phyloP scores from a whole-genome alignment of 2,888 invertebrate species.

The Anticlea derivata region DNA sequence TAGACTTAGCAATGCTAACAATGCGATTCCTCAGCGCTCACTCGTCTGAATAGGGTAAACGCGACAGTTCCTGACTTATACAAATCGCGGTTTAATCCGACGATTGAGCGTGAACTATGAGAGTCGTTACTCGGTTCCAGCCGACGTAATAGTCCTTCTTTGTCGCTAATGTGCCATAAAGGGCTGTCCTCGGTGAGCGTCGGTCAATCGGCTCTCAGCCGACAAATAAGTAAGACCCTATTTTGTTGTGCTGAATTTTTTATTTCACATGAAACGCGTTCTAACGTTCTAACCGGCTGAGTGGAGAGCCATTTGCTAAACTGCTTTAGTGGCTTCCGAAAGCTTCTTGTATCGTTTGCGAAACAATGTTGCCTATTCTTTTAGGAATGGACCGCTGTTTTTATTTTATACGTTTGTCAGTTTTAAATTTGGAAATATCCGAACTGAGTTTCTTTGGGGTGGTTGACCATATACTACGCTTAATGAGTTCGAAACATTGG shows the following conservation, averaged over 20 bases:
- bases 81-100: slow-evolving; percentile 71
- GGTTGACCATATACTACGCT: too few relatives aligned
- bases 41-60: slow-evolving; percentile 57
- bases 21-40: slow-evolving; percentile 49
- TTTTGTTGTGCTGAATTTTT: slow-evolving; percentile 37
- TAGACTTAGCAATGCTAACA: slow-evolving; percentile 53
- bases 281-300: too few relatives aligned
- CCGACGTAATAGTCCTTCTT: slow-evolving; percentile 69
- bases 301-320: slow-evolving; percentile 33
- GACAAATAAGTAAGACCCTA: slow-evolving; percentile 27
- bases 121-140: slow-evolving; percentile 66
- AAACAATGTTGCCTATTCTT: slow-evolving; percentile 19
- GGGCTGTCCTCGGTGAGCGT: slow-evolving; percentile 51
- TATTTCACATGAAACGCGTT: slow-evolving; percentile 34
- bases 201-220: slow-evolving; percentile 24
- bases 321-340: slow-evolving; percentile 33
- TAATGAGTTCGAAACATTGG: too few relatives aligned
- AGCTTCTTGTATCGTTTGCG: slow-evolving; percentile 20
- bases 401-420: slow-evolving; percentile 5
- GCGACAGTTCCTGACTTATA: slow-evolving; percentile 66
- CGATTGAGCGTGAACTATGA: slow-evolving; percentile 77
- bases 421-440: too few relatives aligned
- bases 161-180: slow-evolving; percentile 71
- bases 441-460: too few relatives aligned
- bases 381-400: slow-evolving; percentile 3